These are phyloP conservation scores for Leucania comma DNA, from an alignment of 2,888 invertebrate species.

Conservation along the genomic window DNA sequence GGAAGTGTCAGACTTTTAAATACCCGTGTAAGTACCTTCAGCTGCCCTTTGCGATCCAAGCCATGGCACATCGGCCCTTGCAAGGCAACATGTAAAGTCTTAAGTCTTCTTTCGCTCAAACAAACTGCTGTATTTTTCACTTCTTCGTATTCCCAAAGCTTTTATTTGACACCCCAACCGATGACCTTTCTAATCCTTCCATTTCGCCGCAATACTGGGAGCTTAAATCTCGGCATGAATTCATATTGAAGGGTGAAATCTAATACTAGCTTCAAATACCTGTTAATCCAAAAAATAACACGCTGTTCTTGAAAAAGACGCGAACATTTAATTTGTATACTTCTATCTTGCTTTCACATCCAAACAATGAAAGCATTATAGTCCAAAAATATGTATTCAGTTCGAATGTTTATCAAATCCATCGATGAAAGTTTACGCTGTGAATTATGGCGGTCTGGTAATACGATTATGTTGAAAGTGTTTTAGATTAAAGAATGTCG, in stretches of 20 bases:
- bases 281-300: conserved; percentile 17
- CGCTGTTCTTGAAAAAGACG: background rate
- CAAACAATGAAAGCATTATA: conserved; percentile 33
- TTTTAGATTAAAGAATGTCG: conserved; percentile 23
- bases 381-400: conserved; percentile 27
- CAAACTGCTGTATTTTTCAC: background rate
- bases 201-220: background rate
- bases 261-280: conserved; percentile 24
- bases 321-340: background rate
- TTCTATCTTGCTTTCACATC: conserved; percentile 16
- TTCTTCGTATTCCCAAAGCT: background rate
- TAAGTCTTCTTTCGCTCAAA: too few relatives aligned
- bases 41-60: background rate
- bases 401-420: conserved; percentile 32
- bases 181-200: background rate
- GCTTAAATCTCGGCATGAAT: background rate
- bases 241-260: conserved; percentile 34
- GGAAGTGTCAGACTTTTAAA: background rate
- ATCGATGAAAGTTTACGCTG: conserved; percentile 31
- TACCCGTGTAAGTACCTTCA: background rate
- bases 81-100: too few relatives aligned
- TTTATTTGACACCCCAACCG: conserved; percentile 4
- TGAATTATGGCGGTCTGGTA: conserved; percentile 6
- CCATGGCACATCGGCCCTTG: background rate
- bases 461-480: conserved; percentile 31